Conservation (phyloP, 2,113 vertebrate genomes). For the Charadrius vociferus region DNA sequence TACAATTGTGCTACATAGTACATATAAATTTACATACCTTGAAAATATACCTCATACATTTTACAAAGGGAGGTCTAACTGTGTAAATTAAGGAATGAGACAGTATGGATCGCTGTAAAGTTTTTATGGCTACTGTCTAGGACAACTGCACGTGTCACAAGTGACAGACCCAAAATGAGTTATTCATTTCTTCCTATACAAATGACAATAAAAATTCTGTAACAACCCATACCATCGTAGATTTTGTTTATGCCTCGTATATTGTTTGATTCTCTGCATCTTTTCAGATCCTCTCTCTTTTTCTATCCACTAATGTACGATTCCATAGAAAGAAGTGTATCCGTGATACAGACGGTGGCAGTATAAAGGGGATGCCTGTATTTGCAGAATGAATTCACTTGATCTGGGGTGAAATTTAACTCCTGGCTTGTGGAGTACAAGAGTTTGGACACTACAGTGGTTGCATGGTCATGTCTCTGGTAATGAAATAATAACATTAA, state of each 20-base stretch:
- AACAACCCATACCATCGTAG: neutral
- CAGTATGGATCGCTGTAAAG: neutral
- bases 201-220: neutral
- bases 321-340: neutral
- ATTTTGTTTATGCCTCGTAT: neutral
- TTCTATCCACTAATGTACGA: neutral
- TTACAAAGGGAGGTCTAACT: neutral
- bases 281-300: neutral
- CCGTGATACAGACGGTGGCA: neutral
- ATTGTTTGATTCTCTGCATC: neutral
- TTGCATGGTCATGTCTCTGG: neutral
- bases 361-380: neutral
- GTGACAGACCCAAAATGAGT: constrained; percentile 14
- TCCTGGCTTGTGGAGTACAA: neutral
- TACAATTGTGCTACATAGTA: neutral
- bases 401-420: neutral
- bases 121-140: constrained; percentile 37
- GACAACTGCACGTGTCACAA: neutral
- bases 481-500: neutral
- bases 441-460: neutral
- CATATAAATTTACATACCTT: constrained; percentile 19
- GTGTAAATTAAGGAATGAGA: constrained; percentile 31
- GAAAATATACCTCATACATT: constrained; percentile 37
- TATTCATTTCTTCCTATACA: neutral
- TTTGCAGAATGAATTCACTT: neutral